These are phyloP conservation scores for Micronycteris hirsuta DNA, from an alignment of 2,113 vertebrate genomes.

Conservation along the genomic window DNA sequence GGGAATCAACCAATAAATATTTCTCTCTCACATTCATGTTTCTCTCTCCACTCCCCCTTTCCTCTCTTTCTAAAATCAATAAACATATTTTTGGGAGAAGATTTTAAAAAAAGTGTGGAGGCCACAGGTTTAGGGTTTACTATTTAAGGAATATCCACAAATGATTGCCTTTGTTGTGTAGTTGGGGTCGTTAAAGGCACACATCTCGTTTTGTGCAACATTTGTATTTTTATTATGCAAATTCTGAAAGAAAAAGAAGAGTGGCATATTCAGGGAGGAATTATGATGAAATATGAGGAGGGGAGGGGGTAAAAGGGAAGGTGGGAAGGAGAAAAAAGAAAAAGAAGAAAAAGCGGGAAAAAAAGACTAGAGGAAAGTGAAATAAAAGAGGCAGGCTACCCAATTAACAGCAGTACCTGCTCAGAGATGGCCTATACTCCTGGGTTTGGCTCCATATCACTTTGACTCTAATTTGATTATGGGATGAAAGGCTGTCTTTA, in stretches of 20 bases:
- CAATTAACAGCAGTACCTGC: background rate
- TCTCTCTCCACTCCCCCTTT: too few species aligned
- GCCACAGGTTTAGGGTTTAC: background rate
- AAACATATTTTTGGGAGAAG: too few species aligned
- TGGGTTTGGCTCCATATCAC: background rate
- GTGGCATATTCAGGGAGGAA: background rate
- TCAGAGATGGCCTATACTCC: background rate
- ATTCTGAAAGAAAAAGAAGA: background rate
- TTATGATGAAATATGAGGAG: background rate
- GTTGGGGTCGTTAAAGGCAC: background rate
- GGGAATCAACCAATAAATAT: too few species aligned
- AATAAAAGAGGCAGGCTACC: background rate
- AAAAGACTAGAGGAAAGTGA: background rate
- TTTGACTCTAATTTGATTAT: background rate
- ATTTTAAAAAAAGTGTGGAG: background rate
- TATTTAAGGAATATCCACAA: background rate
- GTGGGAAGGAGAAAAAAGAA: accelerated
- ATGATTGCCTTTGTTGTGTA: background rate
- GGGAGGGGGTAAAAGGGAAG: background rate
- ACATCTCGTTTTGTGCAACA: background rate
- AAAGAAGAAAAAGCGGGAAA: background rate
- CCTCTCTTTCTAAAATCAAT: too few species aligned
- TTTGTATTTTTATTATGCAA: background rate
- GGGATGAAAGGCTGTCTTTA: background rate
- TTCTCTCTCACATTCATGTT: too few species aligned